A percentile compares a stretch with the other conserved stretches of the same genome.
Conservation (phyloP, 2,113 vertebrate species). For the Misgurnus mizolepis region DNA sequence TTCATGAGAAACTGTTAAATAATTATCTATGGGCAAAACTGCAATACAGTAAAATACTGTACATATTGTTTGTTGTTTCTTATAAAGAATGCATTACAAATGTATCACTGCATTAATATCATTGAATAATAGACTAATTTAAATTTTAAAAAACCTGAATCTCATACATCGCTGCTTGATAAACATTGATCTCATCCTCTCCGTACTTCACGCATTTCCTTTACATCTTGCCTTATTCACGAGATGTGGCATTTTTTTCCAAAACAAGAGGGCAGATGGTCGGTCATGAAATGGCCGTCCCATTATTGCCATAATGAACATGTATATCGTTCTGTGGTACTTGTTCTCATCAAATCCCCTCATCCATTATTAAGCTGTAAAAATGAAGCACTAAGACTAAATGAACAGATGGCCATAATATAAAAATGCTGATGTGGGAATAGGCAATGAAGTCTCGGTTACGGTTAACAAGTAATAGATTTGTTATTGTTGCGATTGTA, state of each 20-base stretch:
- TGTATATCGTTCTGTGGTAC: slow-evolving; percentile 38
- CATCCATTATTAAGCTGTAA: slow-evolving; percentile 45
- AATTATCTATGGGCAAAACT: slow-evolving; percentile 14
- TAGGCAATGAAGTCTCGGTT: slow-evolving; percentile 8
- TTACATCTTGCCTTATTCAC: slow-evolving; percentile 50
- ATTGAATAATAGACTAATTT: slow-evolving; percentile 2
- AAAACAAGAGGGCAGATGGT: slow-evolving; percentile 57
- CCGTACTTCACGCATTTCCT: slow-evolving; percentile 23
- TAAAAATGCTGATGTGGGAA: slow-evolving; percentile 44
- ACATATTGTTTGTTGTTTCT: background rate
- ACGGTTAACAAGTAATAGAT: slow-evolving; percentile 42
- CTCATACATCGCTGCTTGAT: background rate
- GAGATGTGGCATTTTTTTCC: slow-evolving; percentile 43
- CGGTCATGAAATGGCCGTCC: slow-evolving; percentile 45
- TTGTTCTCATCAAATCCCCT: slow-evolving; percentile 44
- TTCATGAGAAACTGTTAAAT: slow-evolving; percentile 35
- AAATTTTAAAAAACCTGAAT: slow-evolving; percentile 13
- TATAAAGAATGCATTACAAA: background rate
- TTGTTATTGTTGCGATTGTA: slow-evolving; percentile 38
- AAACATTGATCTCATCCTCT: slow-evolving; percentile 32
- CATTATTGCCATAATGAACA: slow-evolving; percentile 47
- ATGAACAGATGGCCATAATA: slow-evolving; percentile 51
- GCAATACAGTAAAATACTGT: slow-evolving; percentile 23
- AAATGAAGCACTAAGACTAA: slow-evolving; percentile 47
- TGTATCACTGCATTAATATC: background rate